Base-by-base conservation (phyloP, 2,797 vertebrate species). In the Carcharodon carcharias region DNA sequence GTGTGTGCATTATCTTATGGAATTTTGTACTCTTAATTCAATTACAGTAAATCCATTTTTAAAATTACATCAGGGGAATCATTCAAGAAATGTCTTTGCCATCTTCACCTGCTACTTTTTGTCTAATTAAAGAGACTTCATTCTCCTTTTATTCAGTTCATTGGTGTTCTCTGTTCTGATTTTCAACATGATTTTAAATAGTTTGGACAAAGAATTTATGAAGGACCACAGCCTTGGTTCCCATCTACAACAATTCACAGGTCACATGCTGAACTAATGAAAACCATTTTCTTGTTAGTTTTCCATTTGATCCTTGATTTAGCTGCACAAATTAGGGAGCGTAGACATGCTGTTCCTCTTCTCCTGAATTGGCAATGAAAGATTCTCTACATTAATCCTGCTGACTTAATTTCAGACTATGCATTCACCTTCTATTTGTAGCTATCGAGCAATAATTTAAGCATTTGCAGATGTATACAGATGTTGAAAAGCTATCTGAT, bases 11-110 rank as follows among this genome's bases (percentile, higher is more conserved):
- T 63, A n/a, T 63, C 89, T n/a, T 92, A 23, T 21, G 5, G 18
- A n/a, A 58, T n/a, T 92, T 92, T 92, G 89, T n/a, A n/a, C 14
- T 63, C 56, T 88, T 89, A 92, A 63, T 63, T 40, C 58, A 92
- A 40, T 63, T 40, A 65, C 16, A 63, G 16, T 35, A n/a, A 92
- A 92, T 9, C 87, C 2, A 85, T 16, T 16, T 6, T 54, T 54
- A 88, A 54, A 89, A 91, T 61, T 63, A 26, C 0, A 14, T 61
- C 54, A 63, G 58, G 89, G 54, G 58, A 88, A 63, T n/a, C 16
- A 92, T n/a, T 40, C 4, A 45, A 85, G 73, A 85, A 45, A 85
- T 50, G 40, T 21, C 16, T 92, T 92, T 92, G 14, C 31, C 35
- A 35, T 61, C 89, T 63, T 56, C 23, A 58, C 50, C 87, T 92